Percentiles rank a stretch among this genome's conserved stretches.
These are phyloP conservation scores for Ascidia mentula DNA, from an alignment of 23 tunicate genomes.

Conservation along the genomic window DNA sequence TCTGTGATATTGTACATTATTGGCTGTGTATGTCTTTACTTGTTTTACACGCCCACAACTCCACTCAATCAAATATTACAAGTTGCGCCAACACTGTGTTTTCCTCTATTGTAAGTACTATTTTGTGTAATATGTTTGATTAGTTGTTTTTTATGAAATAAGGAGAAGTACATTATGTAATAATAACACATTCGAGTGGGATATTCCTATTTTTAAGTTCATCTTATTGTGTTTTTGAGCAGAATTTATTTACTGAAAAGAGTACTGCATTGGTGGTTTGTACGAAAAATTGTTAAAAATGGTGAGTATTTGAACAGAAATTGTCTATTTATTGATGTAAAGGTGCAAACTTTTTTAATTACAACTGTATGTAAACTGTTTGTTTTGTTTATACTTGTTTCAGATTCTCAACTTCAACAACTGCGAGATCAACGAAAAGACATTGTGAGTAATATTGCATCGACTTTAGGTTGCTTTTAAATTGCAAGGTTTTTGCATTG, in stretches of 20 bases:
- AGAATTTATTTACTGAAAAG: slow-evolving; percentile 81
- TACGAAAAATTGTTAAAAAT: slow-evolving; percentile 68
- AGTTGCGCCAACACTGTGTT: slow-evolving; percentile 61
- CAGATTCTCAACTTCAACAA: slow-evolving; percentile 60
- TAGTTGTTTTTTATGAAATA: not conserved
- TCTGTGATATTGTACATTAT: slow-evolving; percentile 61
- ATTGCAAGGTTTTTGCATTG: too few species aligned
- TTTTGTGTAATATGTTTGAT: not conserved
- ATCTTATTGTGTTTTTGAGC: not conserved
- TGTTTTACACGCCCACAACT: slow-evolving; percentile 49
- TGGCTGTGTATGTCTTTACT: slow-evolving; percentile 59
- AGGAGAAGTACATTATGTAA: too few species aligned
- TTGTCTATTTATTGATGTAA: not conserved
- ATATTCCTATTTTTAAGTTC: too few species aligned
- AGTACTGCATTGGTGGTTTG: slow-evolving; percentile 89
- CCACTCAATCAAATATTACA: slow-evolving; percentile 41
- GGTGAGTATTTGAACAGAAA: slow-evolving; percentile 44
- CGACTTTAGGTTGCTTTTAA: too few species aligned
- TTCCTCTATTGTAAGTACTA: slow-evolving; percentile 77
- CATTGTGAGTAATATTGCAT: slow-evolving; percentile 91
- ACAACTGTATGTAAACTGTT: not conserved
- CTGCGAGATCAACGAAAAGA: slow-evolving; percentile 77
- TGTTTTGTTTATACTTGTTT: not conserved
- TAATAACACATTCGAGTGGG: too few species aligned
- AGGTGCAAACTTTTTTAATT: not conserved